Conservation (phyloP, 35 echinoderm and acorn worm species). For the Acanthaster planci region DNA sequence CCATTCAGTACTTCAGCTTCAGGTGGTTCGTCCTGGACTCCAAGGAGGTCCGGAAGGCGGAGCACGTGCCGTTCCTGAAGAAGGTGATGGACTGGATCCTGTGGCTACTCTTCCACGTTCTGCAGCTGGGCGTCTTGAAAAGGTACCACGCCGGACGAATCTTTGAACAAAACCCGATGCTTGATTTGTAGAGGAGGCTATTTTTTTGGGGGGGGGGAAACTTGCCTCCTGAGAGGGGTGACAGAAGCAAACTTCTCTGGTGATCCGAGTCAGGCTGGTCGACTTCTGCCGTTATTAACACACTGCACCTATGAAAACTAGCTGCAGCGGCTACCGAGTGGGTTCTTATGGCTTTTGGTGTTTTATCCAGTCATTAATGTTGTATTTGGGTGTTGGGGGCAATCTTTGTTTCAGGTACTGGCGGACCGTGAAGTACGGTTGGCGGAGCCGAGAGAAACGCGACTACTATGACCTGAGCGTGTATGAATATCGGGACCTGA, state of each 20-base stretch:
- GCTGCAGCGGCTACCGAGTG: too few species aligned
- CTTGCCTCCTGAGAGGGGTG: too few species aligned
- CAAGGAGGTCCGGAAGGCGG: conserved; percentile 22
- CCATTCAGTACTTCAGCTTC: conserved; percentile 89
- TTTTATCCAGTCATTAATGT: too few species aligned
- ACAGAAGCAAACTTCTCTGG: not conserved
- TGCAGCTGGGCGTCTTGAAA: conserved; percentile 88
- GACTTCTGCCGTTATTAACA: not conserved
- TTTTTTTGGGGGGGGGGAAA: not conserved
- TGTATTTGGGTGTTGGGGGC: too few species aligned
- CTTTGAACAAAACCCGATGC: not conserved
- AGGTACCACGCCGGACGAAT: conserved; percentile 56
- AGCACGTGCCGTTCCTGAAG: not conserved
- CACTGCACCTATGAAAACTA: too few species aligned
- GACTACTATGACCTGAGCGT: conserved; percentile 84
- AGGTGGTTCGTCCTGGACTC: conserved; percentile 83
- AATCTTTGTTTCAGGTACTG: conserved; percentile 69
- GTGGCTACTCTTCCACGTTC: conserved; percentile 74
- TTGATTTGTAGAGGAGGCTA: not conserved
- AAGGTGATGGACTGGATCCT: conserved; percentile 66
- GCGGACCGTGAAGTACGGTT: conserved; percentile 84
- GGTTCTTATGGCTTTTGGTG: too few species aligned
- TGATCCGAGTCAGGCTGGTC: not conserved
- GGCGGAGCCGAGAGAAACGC: conserved; percentile 51
- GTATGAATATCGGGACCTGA: conserved; percentile 94